Evolutionary conservation across 2,888 invertebrate species (phyloP).

Genomic region (Hirtodrosophila duncani): DNA sequence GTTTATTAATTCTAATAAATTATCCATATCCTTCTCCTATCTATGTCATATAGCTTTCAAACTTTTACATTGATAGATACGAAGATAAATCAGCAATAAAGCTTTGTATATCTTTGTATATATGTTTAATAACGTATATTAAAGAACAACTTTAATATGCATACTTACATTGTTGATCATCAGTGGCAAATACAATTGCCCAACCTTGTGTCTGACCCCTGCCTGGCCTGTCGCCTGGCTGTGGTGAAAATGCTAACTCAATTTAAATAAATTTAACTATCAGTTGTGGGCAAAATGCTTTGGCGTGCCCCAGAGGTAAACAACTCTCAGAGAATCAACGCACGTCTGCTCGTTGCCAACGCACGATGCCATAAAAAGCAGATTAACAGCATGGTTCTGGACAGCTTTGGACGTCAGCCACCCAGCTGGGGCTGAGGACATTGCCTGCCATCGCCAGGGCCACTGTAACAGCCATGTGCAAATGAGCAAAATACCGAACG

Average conservation of each 20-base stretch:
- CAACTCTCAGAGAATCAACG: conserved; percentile 48
- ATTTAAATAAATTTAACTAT: conserved; percentile 64
- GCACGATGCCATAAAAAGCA: conserved; percentile 58
- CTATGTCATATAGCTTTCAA: too few species aligned
- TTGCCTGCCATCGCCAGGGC: neutral
- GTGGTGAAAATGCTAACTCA: conserved; percentile 26
- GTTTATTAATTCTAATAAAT: too few species aligned
- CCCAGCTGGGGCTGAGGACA: conserved; percentile 17
- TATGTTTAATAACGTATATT: too few species aligned
- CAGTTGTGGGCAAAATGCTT: conserved; percentile 25
- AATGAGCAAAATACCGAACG: conserved; percentile 55
- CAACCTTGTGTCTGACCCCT: too few species aligned
- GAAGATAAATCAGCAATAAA: too few species aligned
- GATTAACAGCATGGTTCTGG: conserved; percentile 43
- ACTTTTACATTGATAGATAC: too few species aligned
- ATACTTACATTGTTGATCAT: too few species aligned
- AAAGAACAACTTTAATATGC: too few species aligned
- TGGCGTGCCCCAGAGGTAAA: conserved; percentile 6
- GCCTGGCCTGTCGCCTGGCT: neutral
- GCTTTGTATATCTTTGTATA: too few species aligned
- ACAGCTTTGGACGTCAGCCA: conserved; percentile 23
- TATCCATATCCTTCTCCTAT: too few species aligned
- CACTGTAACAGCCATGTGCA: conserved; percentile 49
- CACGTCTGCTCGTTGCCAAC: conserved; percentile 55
- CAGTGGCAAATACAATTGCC: too few species aligned